Evolutionary conservation across 2,113 vertebrate genomes (phyloP).

Genomic region (Leucoraja erinaceus): DNA sequence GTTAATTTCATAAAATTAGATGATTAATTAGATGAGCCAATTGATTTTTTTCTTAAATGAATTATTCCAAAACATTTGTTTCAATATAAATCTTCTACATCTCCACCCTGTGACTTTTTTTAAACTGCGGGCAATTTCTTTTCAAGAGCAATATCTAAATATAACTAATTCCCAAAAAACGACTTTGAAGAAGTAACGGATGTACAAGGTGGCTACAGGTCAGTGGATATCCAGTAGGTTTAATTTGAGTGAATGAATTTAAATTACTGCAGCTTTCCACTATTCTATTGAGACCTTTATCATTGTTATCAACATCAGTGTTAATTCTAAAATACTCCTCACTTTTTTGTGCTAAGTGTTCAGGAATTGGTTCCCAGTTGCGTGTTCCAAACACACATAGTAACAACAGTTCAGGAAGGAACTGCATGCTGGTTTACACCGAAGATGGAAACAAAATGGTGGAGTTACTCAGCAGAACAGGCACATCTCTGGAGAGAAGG

Average conservation of each 20-base stretch:
- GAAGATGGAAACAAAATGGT: too few species aligned
- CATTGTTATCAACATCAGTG: background rate
- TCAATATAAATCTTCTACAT: too few species aligned
- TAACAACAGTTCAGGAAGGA: too few species aligned
- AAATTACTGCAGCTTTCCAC: background rate
- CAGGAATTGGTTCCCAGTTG: too few species aligned
- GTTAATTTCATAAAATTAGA: too few species aligned
- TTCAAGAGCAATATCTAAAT: background rate
- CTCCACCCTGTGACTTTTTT: background rate
- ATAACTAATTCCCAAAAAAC: background rate
- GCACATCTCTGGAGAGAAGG: too few species aligned
- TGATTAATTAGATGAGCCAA: background rate
- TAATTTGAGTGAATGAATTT: background rate
- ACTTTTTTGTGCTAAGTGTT: background rate
- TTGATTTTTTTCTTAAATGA: background rate
- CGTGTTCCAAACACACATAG: too few species aligned
- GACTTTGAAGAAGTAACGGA: background rate
- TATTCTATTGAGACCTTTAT: background rate
- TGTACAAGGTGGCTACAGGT: background rate
- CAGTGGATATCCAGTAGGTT: background rate
- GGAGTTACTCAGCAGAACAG: too few species aligned
- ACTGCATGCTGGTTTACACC: too few species aligned
- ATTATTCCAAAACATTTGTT: background rate
- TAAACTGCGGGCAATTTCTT: background rate
- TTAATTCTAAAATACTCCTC: background rate